Base-by-base conservation (phyloP, 2,113 vertebrate species). In the Taurulus bubalis region DNA sequence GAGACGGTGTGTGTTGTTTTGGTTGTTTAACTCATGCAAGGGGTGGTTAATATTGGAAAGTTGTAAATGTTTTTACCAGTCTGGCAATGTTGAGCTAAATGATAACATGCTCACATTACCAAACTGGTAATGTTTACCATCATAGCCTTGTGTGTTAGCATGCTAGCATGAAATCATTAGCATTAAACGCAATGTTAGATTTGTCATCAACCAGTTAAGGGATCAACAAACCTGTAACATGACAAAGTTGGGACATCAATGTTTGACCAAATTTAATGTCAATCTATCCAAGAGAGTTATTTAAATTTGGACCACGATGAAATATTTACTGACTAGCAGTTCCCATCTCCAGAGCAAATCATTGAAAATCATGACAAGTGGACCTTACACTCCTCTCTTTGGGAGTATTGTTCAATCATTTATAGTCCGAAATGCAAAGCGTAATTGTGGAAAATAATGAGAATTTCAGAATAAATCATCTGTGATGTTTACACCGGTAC, bases 401-500 rank as follows among this genome's bases (percentile, higher is more conserved):
- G 4, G 45, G 12, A 11, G 11, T 40, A 56, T 30, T 22, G 45
- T 12, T 53, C n/a, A n/a, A 4, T n/a, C 20, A 73, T 55, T 36
- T 38, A 58, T 5, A 7, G 28, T 36, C 42, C 56, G 26, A 70
- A 51, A 26, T 7, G 26, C 8, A 42, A n/a, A 55, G 40, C 4
- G 30, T 45, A 32, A n/a, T 28, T 53, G 67, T 9, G 71, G 14
- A 69, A 38, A 69, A 47, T 58, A 55, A 67, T 70, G 30, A 60
- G 8, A 34, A n/a, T 8, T 30, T 49, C 20, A 64, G 22, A 62
- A 10, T 71, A 26, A 65, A 68, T 71, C 36, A 71, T 38, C 28
- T 75, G n/a, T 45, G 60, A 83, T 71, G 40, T 51, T 24, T 71
- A 30, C 72, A 53, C 58, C 36, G 7, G n/a, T 65, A 56, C 69